Conservation (phyloP, 2,797 vertebrate species). For the Staurois parvus region DNA sequence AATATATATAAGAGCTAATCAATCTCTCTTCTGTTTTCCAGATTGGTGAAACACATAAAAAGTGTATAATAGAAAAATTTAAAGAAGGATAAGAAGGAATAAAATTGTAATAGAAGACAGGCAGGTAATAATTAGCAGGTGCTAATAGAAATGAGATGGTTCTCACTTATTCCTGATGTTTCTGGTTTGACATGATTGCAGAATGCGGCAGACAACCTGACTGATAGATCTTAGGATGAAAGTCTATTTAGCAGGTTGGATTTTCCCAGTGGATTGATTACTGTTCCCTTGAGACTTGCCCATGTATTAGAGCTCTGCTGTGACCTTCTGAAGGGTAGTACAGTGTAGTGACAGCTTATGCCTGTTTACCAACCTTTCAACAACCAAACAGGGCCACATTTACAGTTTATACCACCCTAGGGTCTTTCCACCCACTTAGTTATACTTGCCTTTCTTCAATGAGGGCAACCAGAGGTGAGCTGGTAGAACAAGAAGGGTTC, state of each 20-base stretch:
- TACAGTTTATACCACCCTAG: not conserved
- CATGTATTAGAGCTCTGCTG: not conserved
- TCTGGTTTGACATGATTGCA: not conserved
- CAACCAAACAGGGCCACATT: not conserved
- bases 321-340: not conserved
- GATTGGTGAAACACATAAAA: slow-evolving; percentile 33
- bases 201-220: not conserved
- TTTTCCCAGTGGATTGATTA: not conserved
- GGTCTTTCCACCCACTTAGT: too few relatives aligned
- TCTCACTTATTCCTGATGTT: not conserved
- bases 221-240: not conserved
- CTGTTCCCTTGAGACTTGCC: not conserved
- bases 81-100: not conserved
- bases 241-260: not conserved
- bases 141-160: not conserved
- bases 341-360: not conserved
- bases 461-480: too few relatives aligned
- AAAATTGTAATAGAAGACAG: not conserved
- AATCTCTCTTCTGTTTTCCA: slow-evolving; percentile 46
- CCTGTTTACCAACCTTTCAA: not conserved
- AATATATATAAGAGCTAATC: slow-evolving; percentile 51
- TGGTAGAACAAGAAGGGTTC: too few relatives aligned
- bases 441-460: too few relatives aligned
- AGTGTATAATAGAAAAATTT: slow-evolving; percentile 10
- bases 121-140: not conserved